Evolutionary conservation across 2,113 vertebrate species (phyloP).

Genomic region (Numida meleagris): DNA sequence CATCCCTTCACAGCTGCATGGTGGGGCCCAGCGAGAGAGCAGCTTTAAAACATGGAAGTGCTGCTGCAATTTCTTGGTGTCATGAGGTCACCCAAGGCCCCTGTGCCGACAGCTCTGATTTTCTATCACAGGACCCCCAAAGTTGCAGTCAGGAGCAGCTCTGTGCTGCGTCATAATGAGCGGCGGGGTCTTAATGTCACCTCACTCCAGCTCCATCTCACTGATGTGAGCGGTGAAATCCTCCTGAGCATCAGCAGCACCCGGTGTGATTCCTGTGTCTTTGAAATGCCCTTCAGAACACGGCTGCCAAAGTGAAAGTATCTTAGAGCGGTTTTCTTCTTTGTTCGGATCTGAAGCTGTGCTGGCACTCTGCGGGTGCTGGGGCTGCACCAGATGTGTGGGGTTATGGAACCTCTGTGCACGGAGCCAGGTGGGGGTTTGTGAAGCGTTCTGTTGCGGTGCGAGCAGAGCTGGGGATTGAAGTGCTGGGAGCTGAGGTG

Average conservation of each 20-base stretch:
- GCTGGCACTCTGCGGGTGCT: background rate
- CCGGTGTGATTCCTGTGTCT: background rate
- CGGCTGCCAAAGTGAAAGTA: fast-evolving
- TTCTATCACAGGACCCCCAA: background rate
- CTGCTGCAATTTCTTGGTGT: background rate
- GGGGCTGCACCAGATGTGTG: background rate
- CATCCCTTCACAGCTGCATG: fast-evolving
- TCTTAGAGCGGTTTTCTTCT: background rate
- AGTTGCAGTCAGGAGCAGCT: background rate
- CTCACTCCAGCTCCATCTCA: background rate
- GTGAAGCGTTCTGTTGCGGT: background rate
- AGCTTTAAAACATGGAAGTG: background rate
- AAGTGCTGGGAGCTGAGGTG: background rate
- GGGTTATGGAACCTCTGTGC: background rate
- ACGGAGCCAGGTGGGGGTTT: background rate
- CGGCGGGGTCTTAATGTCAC: fast-evolving
- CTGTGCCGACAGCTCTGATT: background rate
- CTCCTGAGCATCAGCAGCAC: background rate
- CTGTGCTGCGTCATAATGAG: background rate
- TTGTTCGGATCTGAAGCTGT: background rate
- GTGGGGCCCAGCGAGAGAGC: background rate
- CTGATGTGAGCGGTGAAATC: background rate
- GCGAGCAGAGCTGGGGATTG: background rate
- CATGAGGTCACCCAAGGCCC: background rate
- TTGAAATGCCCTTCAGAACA: slow-evolving; percentile 18